Evolutionary conservation across 2,888 invertebrate species (phyloP).

Genomic region (Acleris laterana): DNA sequence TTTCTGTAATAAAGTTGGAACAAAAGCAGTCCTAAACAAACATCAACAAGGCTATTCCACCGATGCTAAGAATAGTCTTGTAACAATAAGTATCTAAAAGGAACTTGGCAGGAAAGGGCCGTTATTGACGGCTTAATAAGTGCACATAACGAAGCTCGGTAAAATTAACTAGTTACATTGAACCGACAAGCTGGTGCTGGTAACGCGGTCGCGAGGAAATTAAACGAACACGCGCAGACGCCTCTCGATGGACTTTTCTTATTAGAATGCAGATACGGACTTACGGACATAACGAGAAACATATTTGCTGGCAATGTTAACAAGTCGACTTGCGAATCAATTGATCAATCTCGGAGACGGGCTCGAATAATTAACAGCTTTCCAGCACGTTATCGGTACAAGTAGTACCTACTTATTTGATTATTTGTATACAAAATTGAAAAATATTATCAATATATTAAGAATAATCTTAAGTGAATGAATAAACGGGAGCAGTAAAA

Average conservation of each 20-base stretch:
- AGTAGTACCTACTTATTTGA: too few relatives aligned
- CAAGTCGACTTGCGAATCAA: conserved; percentile 18
- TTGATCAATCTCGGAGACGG: conserved; percentile 23
- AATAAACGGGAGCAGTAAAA: conserved; percentile 43
- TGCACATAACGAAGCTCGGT: conserved; percentile 60
- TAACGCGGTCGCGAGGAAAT: conserved; percentile 70
- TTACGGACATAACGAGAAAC: conserved; percentile 27
- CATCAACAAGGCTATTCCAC: neutral
- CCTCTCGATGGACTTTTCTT: conserved; percentile 54
- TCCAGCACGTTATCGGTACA: neutral
- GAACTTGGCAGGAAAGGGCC: conserved; percentile 42
- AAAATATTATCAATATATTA: neutral
- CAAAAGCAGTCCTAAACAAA: conserved; percentile 11
- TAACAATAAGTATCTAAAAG: conserved; percentile 45
- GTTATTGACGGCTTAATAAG: conserved; percentile 57
- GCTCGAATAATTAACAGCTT: conserved; percentile 18
- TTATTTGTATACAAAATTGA: too few relatives aligned
- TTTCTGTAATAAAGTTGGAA: neutral
- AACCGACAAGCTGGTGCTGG: conserved; percentile 71
- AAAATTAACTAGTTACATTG: conserved; percentile 73
- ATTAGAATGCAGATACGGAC: conserved; percentile 46
- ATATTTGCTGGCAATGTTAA: conserved; percentile 24
- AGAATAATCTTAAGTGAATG: neutral
- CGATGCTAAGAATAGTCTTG: conserved; percentile 41
- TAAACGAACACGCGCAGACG: conserved; percentile 63